Base-by-base conservation (phyloP, 2,888 invertebrate species). In the Agrochola litura region DNA sequence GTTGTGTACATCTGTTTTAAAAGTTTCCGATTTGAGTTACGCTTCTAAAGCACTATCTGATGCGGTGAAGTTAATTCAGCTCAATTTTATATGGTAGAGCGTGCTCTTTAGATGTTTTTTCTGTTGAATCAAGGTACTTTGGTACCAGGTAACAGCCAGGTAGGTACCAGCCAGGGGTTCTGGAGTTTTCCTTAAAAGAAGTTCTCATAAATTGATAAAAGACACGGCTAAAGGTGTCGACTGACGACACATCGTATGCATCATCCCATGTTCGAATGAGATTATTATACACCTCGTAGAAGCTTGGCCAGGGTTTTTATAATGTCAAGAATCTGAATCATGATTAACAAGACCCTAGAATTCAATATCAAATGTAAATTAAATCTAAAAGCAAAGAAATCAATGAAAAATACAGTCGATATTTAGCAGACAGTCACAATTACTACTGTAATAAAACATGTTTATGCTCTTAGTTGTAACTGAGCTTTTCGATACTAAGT, bases 1-100 rank as follows among this genome's bases (percentile, higher is more conserved):
- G 77, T 83, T 82, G 81, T 81, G 83, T 82, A 79, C 78, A 76
- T 86, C 78, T 81, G 79, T 83, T 82, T 84, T 82, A 77, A 83
- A 79, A 86, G 69, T 69, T 81, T 77, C 77, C 73, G 77, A 87
- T 80, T 82, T 85, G 66, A 77, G 61, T 82, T 73, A 71, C 79
- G 37, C 61, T 78, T 80, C 81, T 88, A 77, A 77, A 74, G 16
- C 61, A 41, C 12, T 86, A 65, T 85, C 46, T 54, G 43, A 71
- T 68, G 73, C 63, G 56, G 66, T 78, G 63, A 61, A 68, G 68
- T 65, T 68, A 81, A 65, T 76, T 65, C 67, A 63, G 66, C 6
- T 69, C 65, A 8, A 52, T 78, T 83, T 65, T 14, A 52, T 54
- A 30, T 25, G n/a, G 30, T 46, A 37, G 9, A 22, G 19, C 19